Evolutionary conservation across 2,888 invertebrate genomes (phyloP), one percentile per base, ranked within the genome.

Genomic region (Cacoxenus indagator): DNA sequence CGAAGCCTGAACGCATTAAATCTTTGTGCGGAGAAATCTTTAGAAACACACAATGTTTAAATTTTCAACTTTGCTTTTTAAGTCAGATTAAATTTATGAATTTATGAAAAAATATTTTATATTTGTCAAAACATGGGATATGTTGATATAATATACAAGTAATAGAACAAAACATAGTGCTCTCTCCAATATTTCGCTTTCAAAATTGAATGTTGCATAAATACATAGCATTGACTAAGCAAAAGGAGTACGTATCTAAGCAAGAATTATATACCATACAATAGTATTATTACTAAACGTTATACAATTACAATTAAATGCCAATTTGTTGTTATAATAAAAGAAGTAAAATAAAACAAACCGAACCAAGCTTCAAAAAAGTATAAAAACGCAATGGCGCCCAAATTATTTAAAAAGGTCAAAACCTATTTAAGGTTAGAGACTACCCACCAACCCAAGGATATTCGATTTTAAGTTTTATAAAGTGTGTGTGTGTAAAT

Each of bases 171-270:
- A 64, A 64, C 64, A 31, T 19, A 64, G 64, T 51, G 48, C 22
- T 11, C 64, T 51, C 19, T 31, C 19, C 5, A 19, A 27, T 51
- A 54, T 65, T 65, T 37, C 24, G 22, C 65, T 54, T 59, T 65
- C 64, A 70, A 81, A 81, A 75, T 79, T 75, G 62, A 79, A 83
- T 81, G 82, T 76, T 72, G 70, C 75, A 75, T 55, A 76, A 78
- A 70, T 66, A 68, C 37, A 22, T 74, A 29, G 67, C 67, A 29
- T 46, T 55, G 24, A 64, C 45, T 45, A n/a, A 48, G 14, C 3
- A 64, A 11, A 48, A 64, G 48, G 29, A 48, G 64, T 48, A 64
- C 31, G 64, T 48, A 64, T 48, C 57, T 17, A 57, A 62, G 24
- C 43, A 43, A 62, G 43, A 14, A 17, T 27, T 26, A 17, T 54